Conservation (phyloP, 2,113 vertebrate species). For the Mustela nigripes region DNA sequence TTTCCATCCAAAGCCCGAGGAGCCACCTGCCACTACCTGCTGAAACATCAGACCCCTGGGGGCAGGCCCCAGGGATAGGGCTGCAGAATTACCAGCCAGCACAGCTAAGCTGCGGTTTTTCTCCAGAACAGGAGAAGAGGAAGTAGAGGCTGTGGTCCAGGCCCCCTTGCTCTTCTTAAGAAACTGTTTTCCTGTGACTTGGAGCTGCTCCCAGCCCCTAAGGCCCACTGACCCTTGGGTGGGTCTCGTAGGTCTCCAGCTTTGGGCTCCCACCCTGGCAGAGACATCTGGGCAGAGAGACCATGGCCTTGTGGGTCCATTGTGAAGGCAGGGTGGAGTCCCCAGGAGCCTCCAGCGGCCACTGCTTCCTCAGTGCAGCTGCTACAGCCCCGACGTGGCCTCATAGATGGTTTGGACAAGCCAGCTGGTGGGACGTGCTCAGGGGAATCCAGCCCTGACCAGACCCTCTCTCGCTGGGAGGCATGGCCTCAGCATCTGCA, state of each 20-base stretch:
- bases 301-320: background rate
- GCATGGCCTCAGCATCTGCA: background rate
- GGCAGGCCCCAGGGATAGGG: background rate
- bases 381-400: rapidly evolving
- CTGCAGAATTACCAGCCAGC: background rate
- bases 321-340: background rate
- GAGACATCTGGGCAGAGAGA: background rate
- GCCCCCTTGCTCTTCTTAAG: background rate
- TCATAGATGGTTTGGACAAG: background rate
- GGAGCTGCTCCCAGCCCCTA: background rate
- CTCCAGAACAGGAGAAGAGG: conserved; percentile 42
- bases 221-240: background rate
- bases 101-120: background rate
- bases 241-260: background rate
- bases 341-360: background rate
- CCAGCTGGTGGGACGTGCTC: background rate
- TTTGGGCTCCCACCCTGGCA: background rate
- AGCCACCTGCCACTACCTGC: background rate
- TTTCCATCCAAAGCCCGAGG: background rate
- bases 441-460: too few relatives aligned
- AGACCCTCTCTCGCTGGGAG: background rate
- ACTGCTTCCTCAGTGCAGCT: background rate
- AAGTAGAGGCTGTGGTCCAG: background rate
- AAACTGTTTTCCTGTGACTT: background rate
- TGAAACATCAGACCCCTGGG: background rate